Base-by-base conservation (phyloP, 2,888 invertebrate species). In the Pachycephus smyrnensis region DNA sequence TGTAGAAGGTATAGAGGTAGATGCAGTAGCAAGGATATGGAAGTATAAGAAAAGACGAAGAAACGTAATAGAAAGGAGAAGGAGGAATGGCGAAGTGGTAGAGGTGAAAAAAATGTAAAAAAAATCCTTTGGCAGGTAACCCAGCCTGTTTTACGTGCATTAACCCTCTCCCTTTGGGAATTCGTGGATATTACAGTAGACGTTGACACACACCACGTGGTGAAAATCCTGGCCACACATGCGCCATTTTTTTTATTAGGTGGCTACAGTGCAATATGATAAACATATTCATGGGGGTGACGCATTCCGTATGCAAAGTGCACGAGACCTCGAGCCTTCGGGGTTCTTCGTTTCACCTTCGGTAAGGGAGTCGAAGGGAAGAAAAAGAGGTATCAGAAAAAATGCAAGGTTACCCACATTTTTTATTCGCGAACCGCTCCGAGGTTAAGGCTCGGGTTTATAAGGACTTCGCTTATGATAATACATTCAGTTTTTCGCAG, bases 341-440 rank as follows among this genome's bases (percentile, higher is more conserved):
- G 9, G 55, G 55, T 6, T 55, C 55, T 55, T 55, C 55, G 55
- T 55, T 55, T 55, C 9, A 55, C 23, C 23, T 55, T 55, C 82
- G 80, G 79, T 81, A 31, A n/a, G 81, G 80, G 79, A 76, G 82
- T 81, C 81, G 80, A 79, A 75, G 76, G 80, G 83, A 83, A 69
- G 73, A 85, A 81, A 83, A 88, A 84, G 82, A 9, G 81, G 82
- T 84, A 83, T 81, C 80, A 83, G 83, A 88, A 89, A 87, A 88
- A 89, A 85, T 88, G 86, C 87, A 89, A 89, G 89, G 89, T 89
- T 88, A 89, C 87, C 87, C 86, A 86, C 85, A 87, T 87, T 86
- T 87, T 86, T 83, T 82, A 82, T 84, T 83, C 78, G 80, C 73
- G 30, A 76, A 75, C 69, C 68, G 69, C 73, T 36, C 68, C 11